Evolutionary conservation across 1,140 invertebrate species (phyloP).

Genomic region (Sinonovacula constricta): DNA sequence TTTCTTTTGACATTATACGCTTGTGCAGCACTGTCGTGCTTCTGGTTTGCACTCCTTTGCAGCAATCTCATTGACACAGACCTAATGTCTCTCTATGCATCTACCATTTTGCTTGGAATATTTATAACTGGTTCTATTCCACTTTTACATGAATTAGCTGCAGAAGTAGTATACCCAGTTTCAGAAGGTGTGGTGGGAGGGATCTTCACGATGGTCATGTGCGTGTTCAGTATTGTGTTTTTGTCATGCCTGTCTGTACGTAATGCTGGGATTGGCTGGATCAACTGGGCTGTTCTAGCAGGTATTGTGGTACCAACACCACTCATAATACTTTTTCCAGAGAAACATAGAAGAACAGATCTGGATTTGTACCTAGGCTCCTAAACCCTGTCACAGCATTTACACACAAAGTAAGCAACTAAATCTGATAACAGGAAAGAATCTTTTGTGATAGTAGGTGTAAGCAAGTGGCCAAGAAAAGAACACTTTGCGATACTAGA

Average conservation of each 20-base stretch:
- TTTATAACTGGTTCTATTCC: slow-evolving; percentile 78
- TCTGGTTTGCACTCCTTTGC: slow-evolving; percentile 46
- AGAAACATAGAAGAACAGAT: slow-evolving; percentile 57
- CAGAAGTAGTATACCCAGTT: slow-evolving; percentile 80
- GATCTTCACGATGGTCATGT: slow-evolving; percentile 78
- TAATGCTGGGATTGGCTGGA: slow-evolving; percentile 66
- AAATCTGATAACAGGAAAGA: too few relatives aligned
- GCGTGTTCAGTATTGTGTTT: slow-evolving; percentile 77
- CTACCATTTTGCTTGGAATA: slow-evolving; percentile 72
- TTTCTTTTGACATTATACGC: slow-evolving; percentile 40
- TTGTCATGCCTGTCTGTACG: slow-evolving; percentile 78
- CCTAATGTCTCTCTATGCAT: slow-evolving; percentile 61
- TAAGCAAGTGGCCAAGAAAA: too few relatives aligned
- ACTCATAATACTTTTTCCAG: slow-evolving; percentile 59
- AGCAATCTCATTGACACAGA: not conserved
- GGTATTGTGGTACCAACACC: slow-evolving; percentile 55
- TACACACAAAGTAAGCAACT: too few relatives aligned
- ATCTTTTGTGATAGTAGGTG: too few relatives aligned
- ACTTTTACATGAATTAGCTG: slow-evolving; percentile 80
- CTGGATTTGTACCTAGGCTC: slow-evolving; percentile 55
- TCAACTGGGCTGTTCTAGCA: slow-evolving; percentile 69
- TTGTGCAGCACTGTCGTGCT: slow-evolving; percentile 18
- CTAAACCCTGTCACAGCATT: too few relatives aligned
- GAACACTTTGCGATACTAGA: too few relatives aligned
- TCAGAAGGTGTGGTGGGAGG: slow-evolving; percentile 80